Percentiles rank a stretch among this genome's conserved stretches.
Evolutionary conservation across 2,797 vertebrate species (phyloP).

Genomic region (Ctenosaura bakeri): DNA sequence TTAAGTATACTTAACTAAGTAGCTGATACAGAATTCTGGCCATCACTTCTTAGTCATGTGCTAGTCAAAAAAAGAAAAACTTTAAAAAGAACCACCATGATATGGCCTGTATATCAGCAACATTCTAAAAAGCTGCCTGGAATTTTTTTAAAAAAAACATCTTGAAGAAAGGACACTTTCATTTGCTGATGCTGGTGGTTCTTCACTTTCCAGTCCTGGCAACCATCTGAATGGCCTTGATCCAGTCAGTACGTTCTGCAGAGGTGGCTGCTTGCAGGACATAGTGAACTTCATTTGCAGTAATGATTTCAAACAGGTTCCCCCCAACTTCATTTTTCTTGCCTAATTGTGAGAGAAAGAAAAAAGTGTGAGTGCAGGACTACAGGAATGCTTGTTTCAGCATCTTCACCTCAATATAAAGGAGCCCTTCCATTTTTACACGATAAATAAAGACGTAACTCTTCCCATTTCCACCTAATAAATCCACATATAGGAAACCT

Average conservation of each 20-base stretch:
- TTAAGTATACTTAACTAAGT: not conserved
- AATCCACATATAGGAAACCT: not conserved
- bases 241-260: conserved; percentile 94
- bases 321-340: conserved; percentile 88
- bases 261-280: conserved; percentile 91
- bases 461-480: not conserved
- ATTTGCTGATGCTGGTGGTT: not conserved
- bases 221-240: conserved; percentile 91
- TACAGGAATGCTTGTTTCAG: not conserved
- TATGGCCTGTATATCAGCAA: not conserved
- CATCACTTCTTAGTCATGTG: not conserved
- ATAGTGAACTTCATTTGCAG: conserved; percentile 91
- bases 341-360: conserved; percentile 76
- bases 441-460: not conserved
- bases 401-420: conserved; percentile 13
- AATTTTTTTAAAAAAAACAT: not conserved
- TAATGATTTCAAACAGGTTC: conserved; percentile 98
- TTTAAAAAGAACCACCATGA: not conserved
- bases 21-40: too few species aligned
- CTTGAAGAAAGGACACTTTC: conserved; percentile 21
- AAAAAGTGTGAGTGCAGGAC: not conserved
- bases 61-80: not conserved
- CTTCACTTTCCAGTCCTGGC: conserved; percentile 91
- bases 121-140: not conserved
- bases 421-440: conserved; percentile 31